phyloP scores from a whole-genome alignment of 2,888 invertebrate species.

The Amphipyra tragopoginis region DNA sequence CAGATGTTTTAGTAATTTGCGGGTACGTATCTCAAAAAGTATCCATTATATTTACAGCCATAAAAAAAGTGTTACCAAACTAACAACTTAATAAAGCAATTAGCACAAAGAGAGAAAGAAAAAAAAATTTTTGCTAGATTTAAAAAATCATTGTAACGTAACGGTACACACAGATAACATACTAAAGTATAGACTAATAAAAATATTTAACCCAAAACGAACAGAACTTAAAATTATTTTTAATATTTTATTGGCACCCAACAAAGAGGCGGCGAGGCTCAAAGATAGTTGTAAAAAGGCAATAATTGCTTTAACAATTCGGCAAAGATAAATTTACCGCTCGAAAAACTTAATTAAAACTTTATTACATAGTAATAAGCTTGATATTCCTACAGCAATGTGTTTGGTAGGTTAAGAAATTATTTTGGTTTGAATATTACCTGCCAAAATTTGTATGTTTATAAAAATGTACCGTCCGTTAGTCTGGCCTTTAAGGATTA shows the following conservation, averaged over 20 bases:
- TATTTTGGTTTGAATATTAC: conserved; percentile 55
- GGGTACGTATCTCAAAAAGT: too few relatives aligned
- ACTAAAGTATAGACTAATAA: conserved; percentile 65
- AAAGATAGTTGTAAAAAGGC: conserved; percentile 76
- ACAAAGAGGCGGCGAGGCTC: conserved; percentile 73
- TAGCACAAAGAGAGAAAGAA: conserved; percentile 27
- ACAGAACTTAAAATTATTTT: conserved; percentile 65
- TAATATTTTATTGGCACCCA: conserved; percentile 68
- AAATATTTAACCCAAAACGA: conserved; percentile 61
- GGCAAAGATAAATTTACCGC: conserved; percentile 39
- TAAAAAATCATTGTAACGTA: conserved; percentile 52
- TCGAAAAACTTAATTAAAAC: conserved; percentile 4
- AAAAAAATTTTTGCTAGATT: conserved; percentile 30
- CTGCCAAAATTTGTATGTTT: conserved; percentile 61
- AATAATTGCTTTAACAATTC: conserved; percentile 72
- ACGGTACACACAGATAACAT: conserved; percentile 64
- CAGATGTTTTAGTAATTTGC: too few relatives aligned
- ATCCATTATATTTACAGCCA: too few relatives aligned
- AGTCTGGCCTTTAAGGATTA: conserved; percentile 52
- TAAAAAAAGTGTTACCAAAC: neutral
- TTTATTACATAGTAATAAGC: conserved; percentile 13
- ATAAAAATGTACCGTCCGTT: conserved; percentile 53
- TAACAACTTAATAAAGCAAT: conserved; percentile 19
- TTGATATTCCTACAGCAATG: conserved; percentile 30
- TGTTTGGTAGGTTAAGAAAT: conserved; percentile 1